Evolutionary conservation across 2,888 invertebrate species (phyloP).

Genomic region (Apantesis nais): DNA sequence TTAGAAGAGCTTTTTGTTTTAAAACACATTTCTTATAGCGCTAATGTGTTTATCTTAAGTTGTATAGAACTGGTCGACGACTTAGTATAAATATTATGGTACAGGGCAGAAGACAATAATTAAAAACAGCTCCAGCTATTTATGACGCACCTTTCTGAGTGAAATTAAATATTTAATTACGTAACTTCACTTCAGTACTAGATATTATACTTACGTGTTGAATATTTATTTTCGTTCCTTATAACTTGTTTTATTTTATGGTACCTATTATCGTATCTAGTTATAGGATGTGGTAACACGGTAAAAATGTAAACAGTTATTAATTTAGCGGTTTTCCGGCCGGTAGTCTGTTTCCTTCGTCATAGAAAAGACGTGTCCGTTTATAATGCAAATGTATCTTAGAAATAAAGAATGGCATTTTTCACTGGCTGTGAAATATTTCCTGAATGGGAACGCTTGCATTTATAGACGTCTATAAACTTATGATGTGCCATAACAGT

Average conservation of each 20-base stretch:
- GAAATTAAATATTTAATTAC: slow-evolving; percentile 18
- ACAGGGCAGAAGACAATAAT: neutral
- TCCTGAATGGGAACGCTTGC: slow-evolving; percentile 62
- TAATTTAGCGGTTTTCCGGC: slow-evolving; percentile 74
- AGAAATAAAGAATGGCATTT: slow-evolving; percentile 61
- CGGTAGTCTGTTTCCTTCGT: slow-evolving; percentile 36
- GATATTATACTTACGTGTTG: slow-evolving; percentile 14
- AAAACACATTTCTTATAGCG: slow-evolving; percentile 4
- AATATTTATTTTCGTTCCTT: slow-evolving; percentile 31
- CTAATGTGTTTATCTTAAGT: slow-evolving; percentile 7
- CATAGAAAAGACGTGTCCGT: slow-evolving; percentile 30
- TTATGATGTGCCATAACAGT: slow-evolving; percentile 30
- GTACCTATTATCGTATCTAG: slow-evolving; percentile 64
- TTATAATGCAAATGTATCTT: slow-evolving; percentile 45
- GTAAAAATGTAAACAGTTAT: slow-evolving; percentile 71
- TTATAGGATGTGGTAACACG: slow-evolving; percentile 73
- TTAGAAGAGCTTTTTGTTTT: slow-evolving; percentile 16
- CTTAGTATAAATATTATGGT: slow-evolving; percentile 3
- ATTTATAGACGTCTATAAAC: slow-evolving; percentile 39
- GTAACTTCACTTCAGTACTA: slow-evolving; percentile 24
- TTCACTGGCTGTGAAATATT: slow-evolving; percentile 45
- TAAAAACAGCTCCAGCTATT: slow-evolving; percentile 4
- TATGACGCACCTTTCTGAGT: neutral
- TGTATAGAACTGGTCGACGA: neutral
- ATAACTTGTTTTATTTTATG: slow-evolving; percentile 43